Percentiles rank a stretch among this genome's conserved stretches.
phyloP scores from a whole-genome alignment of 2,888 invertebrate species.

The Tridacna crocea region DNA sequence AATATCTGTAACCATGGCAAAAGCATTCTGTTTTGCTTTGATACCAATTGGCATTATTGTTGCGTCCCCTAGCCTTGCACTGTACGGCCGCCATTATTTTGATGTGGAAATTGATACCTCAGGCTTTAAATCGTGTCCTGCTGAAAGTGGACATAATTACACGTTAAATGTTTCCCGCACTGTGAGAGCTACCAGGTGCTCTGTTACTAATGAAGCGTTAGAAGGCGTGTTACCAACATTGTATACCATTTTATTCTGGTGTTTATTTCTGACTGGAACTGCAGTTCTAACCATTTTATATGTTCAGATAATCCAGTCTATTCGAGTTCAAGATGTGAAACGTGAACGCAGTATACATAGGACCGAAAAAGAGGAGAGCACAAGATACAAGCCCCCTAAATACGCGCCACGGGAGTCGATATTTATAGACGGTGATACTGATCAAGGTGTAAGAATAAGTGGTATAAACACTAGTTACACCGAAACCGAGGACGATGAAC shows the following conservation, averaged over 20 bases:
- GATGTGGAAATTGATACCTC: background rate
- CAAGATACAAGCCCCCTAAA: background rate
- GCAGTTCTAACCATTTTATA: background rate
- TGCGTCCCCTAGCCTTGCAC: conserved; percentile 1
- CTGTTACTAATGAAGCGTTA: background rate
- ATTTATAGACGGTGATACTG: conserved; percentile 6
- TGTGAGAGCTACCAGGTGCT: background rate
- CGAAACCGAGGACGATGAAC: too few species aligned
- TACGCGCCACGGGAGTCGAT: conserved; percentile 1
- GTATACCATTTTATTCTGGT: conserved; percentile 15
- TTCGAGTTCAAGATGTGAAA: conserved; percentile 5
- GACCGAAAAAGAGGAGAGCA: background rate
- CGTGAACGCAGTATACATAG: background rate
- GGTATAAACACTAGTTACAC: too few species aligned
- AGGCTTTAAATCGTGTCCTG: too few species aligned
- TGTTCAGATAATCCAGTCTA: background rate
- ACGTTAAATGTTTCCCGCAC: background rate
- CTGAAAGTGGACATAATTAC: background rate
- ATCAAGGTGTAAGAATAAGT: too few species aligned
- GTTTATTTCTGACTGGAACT: background rate
- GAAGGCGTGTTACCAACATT: conserved; percentile 4
- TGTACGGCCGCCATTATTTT: conserved; percentile 16
- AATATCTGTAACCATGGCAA: conserved; percentile 10
- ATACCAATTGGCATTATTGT: conserved; percentile 5
- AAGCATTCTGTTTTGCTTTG: background rate